Evolutionary conservation across 2,797 vertebrate species (phyloP), one percentile per base, ranked within the genome.

Genomic region (Vespertilio murinus): DNA sequence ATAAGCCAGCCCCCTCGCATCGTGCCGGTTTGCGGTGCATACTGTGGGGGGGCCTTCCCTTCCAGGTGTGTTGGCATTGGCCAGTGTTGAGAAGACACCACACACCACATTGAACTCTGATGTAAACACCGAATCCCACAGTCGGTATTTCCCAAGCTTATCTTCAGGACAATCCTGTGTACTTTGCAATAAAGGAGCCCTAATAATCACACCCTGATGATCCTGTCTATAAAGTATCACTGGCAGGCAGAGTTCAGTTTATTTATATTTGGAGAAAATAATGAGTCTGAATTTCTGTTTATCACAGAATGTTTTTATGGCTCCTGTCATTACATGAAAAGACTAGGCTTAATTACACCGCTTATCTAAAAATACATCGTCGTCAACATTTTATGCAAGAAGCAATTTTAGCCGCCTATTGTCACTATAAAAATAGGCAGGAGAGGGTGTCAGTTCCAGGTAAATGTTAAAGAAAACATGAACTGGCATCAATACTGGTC

Each of bases 181-280:
- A 40, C 25, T 93, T 87, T 78, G 61, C 64, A 23, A 52, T 16
- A 67, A 2, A 85, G 9, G 40, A 25, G 64, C 78, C 95, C 87
- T 65, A 30, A 23, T 2, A 22, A 49, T 94, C 13, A 69, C 10
- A 65, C 64, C 69, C 17, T 64, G 86, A 11, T 67, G 64, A 52
- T 91, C n/a, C 5, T 12, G 18, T 70, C 40, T 93, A 1, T 86
- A 87, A 93, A 84, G 93, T 71, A 54, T 89, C 52, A 35, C 61
- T 94, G 73, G 83, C 42, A 49, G 52, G 42, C 91, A 88, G 67
- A 75, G 38, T 42, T 96, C 0, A 17, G 16, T 40, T 59, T 81
- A 56, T 45, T 97, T 89, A 1, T 86, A 67, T 95, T 96, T 91
- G 91, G 81, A 95, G 42, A 82, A 10, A 91, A 85, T 65, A 92